Percentiles rank a stretch among this genome's conserved stretches.
Evolutionary conservation across 2,797 vertebrate genomes (phyloP).

Genomic region (Margarornis squamiger): DNA sequence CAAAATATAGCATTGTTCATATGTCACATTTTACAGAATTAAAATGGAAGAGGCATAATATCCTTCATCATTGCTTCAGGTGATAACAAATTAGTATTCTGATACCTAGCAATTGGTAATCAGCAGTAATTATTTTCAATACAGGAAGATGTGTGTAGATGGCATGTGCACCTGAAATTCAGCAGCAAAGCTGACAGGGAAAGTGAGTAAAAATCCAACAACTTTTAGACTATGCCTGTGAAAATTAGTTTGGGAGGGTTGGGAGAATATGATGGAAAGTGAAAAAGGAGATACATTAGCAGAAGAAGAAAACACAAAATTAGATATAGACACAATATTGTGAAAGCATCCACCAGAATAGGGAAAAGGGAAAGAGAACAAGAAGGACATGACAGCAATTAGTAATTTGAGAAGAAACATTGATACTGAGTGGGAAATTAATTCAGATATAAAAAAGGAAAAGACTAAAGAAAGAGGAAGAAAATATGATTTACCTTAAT

Average conservation of each 20-base stretch:
- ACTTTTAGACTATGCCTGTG: background rate
- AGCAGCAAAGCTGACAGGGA: background rate
- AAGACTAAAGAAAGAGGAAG: background rate
- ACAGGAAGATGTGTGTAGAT: background rate
- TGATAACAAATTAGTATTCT: background rate
- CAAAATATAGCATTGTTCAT: background rate
- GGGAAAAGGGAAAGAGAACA: background rate
- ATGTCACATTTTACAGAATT: background rate
- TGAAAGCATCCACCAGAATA: background rate
- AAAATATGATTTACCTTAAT: background rate
- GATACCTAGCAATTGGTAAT: background rate
- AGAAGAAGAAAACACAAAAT: background rate
- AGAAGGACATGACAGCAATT: background rate
- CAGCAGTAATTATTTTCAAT: constrained; percentile 3
- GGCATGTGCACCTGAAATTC: background rate
- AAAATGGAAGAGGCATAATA: background rate
- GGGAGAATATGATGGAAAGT: background rate
- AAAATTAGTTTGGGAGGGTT: background rate
- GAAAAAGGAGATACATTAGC: background rate
- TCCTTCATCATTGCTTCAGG: background rate
- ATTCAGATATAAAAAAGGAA: background rate
- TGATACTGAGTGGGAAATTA: background rate
- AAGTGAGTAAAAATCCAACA: background rate
- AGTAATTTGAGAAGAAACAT: background rate
- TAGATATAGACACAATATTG: background rate